Percentiles rank a stretch among this genome's conserved stretches.
phyloP scores from a whole-genome alignment of 2,113 vertebrate species.

The Greenwoodochromis staneri region DNA sequence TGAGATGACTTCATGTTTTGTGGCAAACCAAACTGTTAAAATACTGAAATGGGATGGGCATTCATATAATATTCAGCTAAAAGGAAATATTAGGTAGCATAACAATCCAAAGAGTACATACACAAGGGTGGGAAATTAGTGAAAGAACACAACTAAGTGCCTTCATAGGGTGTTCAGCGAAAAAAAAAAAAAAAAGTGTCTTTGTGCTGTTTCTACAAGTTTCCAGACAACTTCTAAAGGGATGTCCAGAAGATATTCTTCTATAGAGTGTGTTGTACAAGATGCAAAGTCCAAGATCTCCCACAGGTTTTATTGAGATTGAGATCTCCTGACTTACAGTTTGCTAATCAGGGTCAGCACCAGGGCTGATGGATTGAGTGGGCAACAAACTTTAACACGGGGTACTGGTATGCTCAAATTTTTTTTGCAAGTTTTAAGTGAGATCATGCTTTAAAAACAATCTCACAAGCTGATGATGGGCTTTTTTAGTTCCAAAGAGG shows the following conservation, averaged over 20 bases:
- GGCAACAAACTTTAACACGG: neutral
- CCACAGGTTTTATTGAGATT: neutral
- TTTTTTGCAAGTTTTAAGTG: neutral
- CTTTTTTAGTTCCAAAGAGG: neutral
- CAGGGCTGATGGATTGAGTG: neutral
- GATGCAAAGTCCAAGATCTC: neutral
- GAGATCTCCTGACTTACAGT: neutral
- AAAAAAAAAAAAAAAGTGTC: neutral
- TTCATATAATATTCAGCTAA: neutral
- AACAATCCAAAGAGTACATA: neutral
- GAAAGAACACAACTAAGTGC: neutral
- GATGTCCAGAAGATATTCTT: neutral
- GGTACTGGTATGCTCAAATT: neutral
- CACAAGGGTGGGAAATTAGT: neutral
- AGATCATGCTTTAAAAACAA: neutral
- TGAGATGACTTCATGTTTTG: constrained; percentile 47
- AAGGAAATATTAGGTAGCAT: neutral
- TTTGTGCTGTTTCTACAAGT: neutral
- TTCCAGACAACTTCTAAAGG: neutral
- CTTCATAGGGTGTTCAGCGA: neutral
- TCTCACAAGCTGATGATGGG: neutral
- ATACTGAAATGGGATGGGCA: neutral
- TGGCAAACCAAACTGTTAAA: neutral
- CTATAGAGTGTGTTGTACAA: neutral
- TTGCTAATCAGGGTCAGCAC: neutral